Evolutionary conservation across 2,888 invertebrate genomes (phyloP).

Genomic region (Cyclophora albipunctata): DNA sequence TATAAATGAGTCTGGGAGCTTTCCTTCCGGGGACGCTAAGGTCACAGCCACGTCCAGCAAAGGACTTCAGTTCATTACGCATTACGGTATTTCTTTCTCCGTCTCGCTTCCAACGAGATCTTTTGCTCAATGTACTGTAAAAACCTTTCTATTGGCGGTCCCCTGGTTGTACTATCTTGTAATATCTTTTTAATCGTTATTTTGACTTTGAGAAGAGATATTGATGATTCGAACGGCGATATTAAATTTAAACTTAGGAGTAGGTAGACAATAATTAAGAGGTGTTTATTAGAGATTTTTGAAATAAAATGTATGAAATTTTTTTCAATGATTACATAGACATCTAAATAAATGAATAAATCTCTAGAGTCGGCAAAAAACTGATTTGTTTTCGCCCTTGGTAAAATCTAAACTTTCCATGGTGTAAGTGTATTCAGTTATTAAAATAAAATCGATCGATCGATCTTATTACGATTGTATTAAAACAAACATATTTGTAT

Average conservation of each 20-base stretch:
- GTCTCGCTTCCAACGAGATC: slow-evolving; percentile 30
- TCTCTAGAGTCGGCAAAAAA: no score
- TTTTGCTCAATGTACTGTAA: slow-evolving; percentile 45
- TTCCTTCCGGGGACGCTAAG: slow-evolving; percentile 22
- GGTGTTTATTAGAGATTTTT: no score
- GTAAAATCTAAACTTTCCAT: no score
- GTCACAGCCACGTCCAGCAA: slow-evolving; percentile 26
- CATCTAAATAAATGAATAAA: no score
- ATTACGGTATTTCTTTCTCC: slow-evolving; percentile 35
- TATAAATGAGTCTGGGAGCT: slow-evolving; percentile 21
- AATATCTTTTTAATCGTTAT: slow-evolving; percentile 29
- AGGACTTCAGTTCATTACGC: slow-evolving; percentile 45
- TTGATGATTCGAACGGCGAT: no score
- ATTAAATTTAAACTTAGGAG: slow-evolving; percentile 4
- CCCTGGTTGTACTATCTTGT: slow-evolving; percentile 22
- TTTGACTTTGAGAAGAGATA: slow-evolving; percentile 20
- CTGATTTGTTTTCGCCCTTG: no score
- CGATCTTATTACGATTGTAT: no score
- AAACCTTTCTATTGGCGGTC: slow-evolving; percentile 34
- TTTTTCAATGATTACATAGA: slow-evolving; percentile 27
- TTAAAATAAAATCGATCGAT: no score
- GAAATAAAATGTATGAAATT: no score
- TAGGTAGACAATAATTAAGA: no score
- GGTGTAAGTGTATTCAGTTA: no score
- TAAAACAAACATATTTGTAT: no score